Base-by-base conservation (phyloP, 2,113 vertebrate genomes). In the Nyctereutes procyonoides region DNA sequence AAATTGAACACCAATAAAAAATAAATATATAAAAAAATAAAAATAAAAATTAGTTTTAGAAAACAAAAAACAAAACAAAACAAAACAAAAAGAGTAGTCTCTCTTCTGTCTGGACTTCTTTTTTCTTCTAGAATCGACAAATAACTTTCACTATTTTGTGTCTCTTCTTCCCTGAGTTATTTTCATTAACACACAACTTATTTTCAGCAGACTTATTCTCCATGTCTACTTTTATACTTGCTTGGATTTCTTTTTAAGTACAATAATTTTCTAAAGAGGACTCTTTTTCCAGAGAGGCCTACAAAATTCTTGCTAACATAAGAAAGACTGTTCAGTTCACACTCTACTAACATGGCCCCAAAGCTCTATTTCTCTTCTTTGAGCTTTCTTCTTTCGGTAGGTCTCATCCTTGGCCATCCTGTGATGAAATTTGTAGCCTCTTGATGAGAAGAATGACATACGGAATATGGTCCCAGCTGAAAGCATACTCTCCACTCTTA, bases 231-330 rank as follows among this genome's bases (percentile, higher is more conserved):
- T 55, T 85, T 91, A 85, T 35, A 73, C 2, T 67, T 74, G 22
- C 69, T 84, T 84, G 35, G 56, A 67, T 79, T 84, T 96, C 38
- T 11, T 30, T 88, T 71, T 55, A 93, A 96, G 60, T n/a, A 69
- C 7, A 5, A 62, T 5, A 62, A 56, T 71, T 71, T 71, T 74
- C 80, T 83, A n/a, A 73, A 53, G 10, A 67, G n/a, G 11, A 38
- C 67, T 55, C 22, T 26, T 93, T 84, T 48, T 17, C 43, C 62
- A n/a, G 48, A 38, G 48, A 88, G n/a, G 35, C 13, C 60, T 60
- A 32, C 11, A 79, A 56, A 88, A 58, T n/a, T 60, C 53, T 65
- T 77, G 24, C 32, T 60, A 65, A 79, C 6, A 48, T 82, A n/a
- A 63, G 38, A 82, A 89, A 71, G 19, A 30, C 53, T 69, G 26